These are phyloP conservation scores for Darevskia nairensis DNA, from an alignment of 2,797 vertebrate genomes.

Conservation along the genomic window DNA sequence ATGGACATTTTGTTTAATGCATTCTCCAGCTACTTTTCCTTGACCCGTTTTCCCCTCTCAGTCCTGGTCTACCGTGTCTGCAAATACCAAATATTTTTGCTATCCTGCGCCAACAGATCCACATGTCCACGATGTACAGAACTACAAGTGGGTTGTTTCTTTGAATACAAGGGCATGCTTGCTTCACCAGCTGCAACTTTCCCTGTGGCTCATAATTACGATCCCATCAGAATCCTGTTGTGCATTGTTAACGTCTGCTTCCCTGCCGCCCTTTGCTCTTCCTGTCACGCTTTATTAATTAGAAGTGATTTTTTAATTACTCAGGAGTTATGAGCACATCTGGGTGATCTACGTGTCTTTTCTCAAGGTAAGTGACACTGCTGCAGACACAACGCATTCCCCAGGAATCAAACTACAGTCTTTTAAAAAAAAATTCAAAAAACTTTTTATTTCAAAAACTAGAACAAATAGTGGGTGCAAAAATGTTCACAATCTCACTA, in stretches of 20 bases:
- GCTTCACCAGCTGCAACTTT: neutral
- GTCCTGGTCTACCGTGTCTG: no score
- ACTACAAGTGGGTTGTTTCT: neutral
- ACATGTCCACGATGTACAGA: neutral
- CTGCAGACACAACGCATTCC: neutral
- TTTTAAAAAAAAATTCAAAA: no score
- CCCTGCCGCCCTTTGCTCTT: neutral
- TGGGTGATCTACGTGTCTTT: neutral
- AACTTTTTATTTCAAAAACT: neutral
- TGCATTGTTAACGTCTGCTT: neutral
- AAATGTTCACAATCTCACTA: neutral
- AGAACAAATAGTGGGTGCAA: no score
- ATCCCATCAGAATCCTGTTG: neutral
- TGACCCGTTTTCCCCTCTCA: neutral
- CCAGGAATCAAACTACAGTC: neutral
- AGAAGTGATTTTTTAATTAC: conserved; percentile 13
- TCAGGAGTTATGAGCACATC: neutral
- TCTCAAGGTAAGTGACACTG: neutral
- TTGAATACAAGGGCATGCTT: neutral
- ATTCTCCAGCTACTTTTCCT: neutral
- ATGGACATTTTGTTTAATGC: neutral
- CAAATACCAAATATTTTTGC: neutral
- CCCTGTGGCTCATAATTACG: neutral
- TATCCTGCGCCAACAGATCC: no score
- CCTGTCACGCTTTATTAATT: conserved; percentile 5